Conservation (phyloP, 2,797 vertebrate species). For the Monodelphis domestica region DNA sequence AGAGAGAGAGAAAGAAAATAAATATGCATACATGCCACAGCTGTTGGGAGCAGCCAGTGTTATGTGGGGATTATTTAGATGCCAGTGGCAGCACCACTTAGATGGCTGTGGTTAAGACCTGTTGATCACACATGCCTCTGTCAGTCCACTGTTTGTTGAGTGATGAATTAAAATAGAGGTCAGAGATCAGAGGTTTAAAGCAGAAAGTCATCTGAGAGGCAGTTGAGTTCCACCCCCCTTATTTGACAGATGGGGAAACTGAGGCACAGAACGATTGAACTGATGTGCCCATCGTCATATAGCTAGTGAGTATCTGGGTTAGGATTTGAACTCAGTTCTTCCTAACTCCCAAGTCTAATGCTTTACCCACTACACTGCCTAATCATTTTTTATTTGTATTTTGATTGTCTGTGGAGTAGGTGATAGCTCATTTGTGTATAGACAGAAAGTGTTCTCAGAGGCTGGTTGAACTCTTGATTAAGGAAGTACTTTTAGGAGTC, state of each 20-base stretch:
- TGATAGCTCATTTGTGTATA: not conserved
- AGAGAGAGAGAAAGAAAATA: conserved; percentile 4
- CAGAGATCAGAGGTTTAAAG: not conserved
- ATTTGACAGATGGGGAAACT: not conserved
- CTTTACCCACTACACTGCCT: too few relatives aligned
- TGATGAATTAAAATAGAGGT: not conserved
- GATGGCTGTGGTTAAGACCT: not conserved
- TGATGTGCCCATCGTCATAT: not conserved
- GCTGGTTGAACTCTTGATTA: not conserved
- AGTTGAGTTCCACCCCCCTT: not conserved
- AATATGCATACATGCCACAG: not conserved
- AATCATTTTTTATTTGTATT: too few relatives aligned
- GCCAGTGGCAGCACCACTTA: not conserved
- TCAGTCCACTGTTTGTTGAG: not conserved
- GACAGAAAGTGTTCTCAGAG: not conserved
- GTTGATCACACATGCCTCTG: not conserved
- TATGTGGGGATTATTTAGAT: too few relatives aligned
- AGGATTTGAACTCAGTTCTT: not conserved
- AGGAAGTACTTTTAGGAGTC: not conserved
- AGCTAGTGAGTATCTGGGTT: not conserved
- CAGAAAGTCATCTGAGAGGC: not conserved
- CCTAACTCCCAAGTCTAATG: not conserved
- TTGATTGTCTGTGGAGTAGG: conserved; percentile 12
- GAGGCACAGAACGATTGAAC: not conserved
- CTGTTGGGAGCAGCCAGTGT: not conserved